Base-by-base conservation (phyloP, 2,113 vertebrate species). In the Sialia sialis region DNA sequence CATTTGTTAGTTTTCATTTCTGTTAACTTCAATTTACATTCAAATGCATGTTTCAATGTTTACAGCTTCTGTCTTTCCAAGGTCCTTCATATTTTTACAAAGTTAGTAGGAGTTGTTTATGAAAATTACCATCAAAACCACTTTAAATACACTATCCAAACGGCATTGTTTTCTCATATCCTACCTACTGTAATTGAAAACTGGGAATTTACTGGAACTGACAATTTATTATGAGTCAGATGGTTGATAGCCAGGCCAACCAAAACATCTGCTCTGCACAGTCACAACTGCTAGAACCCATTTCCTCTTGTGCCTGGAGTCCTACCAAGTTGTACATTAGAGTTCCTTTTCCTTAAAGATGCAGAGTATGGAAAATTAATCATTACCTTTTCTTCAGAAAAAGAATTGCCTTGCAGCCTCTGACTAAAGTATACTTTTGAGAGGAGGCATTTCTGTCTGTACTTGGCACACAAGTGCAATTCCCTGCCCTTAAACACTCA, bases 121-220 rank as follows among this genome's bases (percentile, higher is more conserved):
- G 79, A 96, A 88, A 96, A 94, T 91, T 89, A 95, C 89, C 70
- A 94, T 83, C 93, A 94, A 96, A 96, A 82, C 78, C 79, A 93
- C 97, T 97, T 97, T 92, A 97, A 97, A 96, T 95, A 94, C 84
- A 95, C 93, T 91, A 89, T 95, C 85, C 97, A 88, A 96, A 97
- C 39, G 7, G 87, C 84, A 95, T 94, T 98, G 96, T 98, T 98
- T 97, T 97, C 95, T 96, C 64, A 51, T 92, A 97, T 97, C 97
- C 97, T 98, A 97, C 97, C 98, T 98, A 98, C 97, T 97, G 97
- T 98, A 98, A 98, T 68, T 97, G 97, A 97, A 98, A 97, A 98
- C 97, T 97, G 97, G 91, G 97, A 97, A 98, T 94, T 98, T 98
- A 98, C 98, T 98, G 98, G 98, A 98, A 98, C 94, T 97, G 97